phyloP scores from a whole-genome alignment of 2,797 vertebrate species.

The Anolis apletophallus region DNA sequence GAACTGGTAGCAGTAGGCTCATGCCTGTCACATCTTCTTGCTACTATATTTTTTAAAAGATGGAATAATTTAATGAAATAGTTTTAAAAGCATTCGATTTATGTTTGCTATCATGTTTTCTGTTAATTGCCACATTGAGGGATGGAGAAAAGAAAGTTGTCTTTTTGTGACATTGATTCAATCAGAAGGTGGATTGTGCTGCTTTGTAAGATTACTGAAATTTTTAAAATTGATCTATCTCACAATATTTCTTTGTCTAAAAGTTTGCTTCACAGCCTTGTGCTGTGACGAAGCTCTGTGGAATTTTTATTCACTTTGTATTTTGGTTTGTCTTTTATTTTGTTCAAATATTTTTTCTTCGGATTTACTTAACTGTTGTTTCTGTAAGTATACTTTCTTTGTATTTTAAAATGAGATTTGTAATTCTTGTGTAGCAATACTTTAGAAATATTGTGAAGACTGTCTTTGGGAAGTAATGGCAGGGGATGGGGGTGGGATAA shows the following conservation, averaged over 20 bases:
- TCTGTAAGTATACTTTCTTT: slow-evolving; percentile 21
- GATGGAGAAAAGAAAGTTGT: slow-evolving; percentile 27
- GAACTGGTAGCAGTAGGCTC: slow-evolving; percentile 44
- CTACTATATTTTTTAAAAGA: slow-evolving; percentile 51
- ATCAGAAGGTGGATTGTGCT: slow-evolving; percentile 57
- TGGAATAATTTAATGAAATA: slow-evolving; percentile 50
- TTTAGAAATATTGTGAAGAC: slow-evolving; percentile 62
- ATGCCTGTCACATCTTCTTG: slow-evolving; percentile 43
- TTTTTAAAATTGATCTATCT: background rate
- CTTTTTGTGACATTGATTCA: slow-evolving; percentile 41
- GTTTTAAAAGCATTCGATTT: slow-evolving; percentile 51
- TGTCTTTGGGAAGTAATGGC: slow-evolving; percentile 51
- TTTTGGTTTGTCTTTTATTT: slow-evolving; percentile 24
- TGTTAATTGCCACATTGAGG: slow-evolving; percentile 24
- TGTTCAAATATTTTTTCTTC: slow-evolving; percentile 14
- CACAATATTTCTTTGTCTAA: background rate
- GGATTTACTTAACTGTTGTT: background rate
- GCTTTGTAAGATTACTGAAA: slow-evolving; percentile 12
- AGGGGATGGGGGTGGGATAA: slow-evolving; percentile 48
- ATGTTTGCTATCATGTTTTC: slow-evolving; percentile 56
- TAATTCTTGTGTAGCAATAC: slow-evolving; percentile 33
- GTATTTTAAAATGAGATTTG: slow-evolving; percentile 34
- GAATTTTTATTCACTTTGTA: slow-evolving; percentile 15
- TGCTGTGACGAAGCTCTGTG: slow-evolving; percentile 50
- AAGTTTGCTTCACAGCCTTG: slow-evolving; percentile 16